Percentiles rank a stretch among this genome's conserved stretches.
Evolutionary conservation across 1,140 invertebrate genomes (phyloP).

Genomic region (Cydia pomonella): DNA sequence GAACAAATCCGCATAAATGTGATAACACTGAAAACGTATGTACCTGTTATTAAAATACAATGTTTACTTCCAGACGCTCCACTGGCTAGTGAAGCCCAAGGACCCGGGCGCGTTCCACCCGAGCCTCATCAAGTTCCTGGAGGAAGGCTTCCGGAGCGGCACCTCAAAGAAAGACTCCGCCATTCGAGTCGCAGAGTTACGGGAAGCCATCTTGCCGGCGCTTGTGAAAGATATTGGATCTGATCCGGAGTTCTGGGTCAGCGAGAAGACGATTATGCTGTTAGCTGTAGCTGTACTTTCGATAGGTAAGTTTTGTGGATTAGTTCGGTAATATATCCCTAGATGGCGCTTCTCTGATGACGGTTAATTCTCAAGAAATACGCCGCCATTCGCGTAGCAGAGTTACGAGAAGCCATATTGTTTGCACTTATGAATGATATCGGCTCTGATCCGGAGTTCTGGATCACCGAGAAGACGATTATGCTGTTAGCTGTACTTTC

Average conservation of each 20-base stretch:
- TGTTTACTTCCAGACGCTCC: conserved; percentile 79
- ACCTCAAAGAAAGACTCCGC: conserved; percentile 90
- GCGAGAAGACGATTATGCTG: conserved; percentile 85
- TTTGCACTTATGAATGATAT: conserved; percentile 84
- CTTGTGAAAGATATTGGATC: conserved; percentile 84
- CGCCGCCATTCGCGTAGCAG: conserved; percentile 84
- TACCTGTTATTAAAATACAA: background rate
- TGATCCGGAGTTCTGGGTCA: conserved; percentile 86
- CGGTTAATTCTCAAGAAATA: conserved; percentile 85
- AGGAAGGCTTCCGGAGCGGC: conserved; percentile 86
- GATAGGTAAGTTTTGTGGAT: conserved; percentile 54
- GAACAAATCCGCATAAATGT: no score
- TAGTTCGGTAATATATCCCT: background rate
- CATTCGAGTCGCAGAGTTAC: conserved; percentile 87
- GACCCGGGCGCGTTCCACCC: conserved; percentile 90
- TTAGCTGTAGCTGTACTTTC: conserved; percentile 86
- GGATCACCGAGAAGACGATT: conserved; percentile 86
- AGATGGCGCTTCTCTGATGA: background rate
- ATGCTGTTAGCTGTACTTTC: conserved; percentile 87
- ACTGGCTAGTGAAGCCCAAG: conserved; percentile 92
- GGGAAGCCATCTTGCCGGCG: conserved; percentile 83
- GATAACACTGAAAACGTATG: no score
- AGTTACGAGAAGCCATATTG: conserved; percentile 86
- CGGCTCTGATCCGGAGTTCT: conserved; percentile 82
- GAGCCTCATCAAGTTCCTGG: conserved; percentile 84